Conservation (phyloP, 92 coral and sea anemone genomes). For the Siderastrea siderea region DNA sequence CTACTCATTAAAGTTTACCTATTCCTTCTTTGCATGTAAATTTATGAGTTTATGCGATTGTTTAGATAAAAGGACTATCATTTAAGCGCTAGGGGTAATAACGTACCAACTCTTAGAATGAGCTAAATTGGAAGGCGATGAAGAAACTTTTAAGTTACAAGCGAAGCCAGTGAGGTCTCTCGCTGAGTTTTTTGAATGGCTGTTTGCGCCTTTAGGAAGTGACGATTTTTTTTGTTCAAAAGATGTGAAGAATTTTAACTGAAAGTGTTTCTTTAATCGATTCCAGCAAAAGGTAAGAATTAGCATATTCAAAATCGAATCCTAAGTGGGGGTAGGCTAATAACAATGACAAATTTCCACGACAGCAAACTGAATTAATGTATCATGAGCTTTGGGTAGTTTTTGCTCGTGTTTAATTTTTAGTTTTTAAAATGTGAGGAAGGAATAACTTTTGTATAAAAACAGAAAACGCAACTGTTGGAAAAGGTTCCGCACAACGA, state of each 20-base stretch:
- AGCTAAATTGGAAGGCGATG: slow-evolving; percentile 15
- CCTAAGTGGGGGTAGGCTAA: slow-evolving; percentile 28
- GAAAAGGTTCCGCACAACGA: not conserved
- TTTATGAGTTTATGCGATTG: slow-evolving; percentile 45
- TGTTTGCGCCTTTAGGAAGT: not conserved
- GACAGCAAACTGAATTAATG: slow-evolving; percentile 21
- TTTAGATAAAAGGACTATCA: slow-evolving; percentile 39
- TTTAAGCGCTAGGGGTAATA: slow-evolving; percentile 10
- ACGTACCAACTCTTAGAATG: not conserved
- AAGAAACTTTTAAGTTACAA: slow-evolving; percentile 1
- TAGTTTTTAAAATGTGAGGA: no score
- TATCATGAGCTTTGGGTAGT: not conserved
- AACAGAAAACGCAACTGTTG: not conserved
- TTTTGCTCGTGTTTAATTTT: not conserved
- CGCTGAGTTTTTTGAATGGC: no score
- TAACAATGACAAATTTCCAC: slow-evolving; percentile 10
- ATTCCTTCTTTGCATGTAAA: slow-evolving; percentile 34
- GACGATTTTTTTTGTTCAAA: not conserved
- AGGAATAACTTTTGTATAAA: not conserved
- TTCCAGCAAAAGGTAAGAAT: slow-evolving; percentile 27
- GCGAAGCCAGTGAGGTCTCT: not conserved
- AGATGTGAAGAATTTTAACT: not conserved
- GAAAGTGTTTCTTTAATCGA: not conserved
- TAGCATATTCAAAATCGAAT: slow-evolving; percentile 17
- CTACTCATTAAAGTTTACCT: slow-evolving; percentile 61